These are phyloP conservation scores for Prionailurus bengalensis DNA, from an alignment of 2,113 vertebrate species.

Conservation along the genomic window DNA sequence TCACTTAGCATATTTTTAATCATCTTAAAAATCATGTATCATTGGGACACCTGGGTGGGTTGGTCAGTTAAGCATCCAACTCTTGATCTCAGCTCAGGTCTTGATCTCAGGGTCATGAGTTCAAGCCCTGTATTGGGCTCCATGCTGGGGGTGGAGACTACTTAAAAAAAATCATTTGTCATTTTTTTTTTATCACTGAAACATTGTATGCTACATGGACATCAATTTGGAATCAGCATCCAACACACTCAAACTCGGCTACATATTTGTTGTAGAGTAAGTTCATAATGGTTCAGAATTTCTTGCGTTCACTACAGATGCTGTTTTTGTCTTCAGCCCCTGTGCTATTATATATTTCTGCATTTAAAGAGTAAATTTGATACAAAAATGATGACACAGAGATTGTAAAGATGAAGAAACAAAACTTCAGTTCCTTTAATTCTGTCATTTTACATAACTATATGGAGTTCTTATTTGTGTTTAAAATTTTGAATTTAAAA, in stretches of 20 bases:
- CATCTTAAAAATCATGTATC: neutral
- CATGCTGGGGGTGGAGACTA: too few species aligned
- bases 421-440: neutral
- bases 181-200: neutral
- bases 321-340: neutral
- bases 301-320: neutral
- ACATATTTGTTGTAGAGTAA: constrained; percentile 1
- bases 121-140: too few species aligned
- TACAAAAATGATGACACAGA: neutral
- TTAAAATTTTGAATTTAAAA: constrained; percentile 32
- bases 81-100: too few species aligned
- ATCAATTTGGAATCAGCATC: neutral
- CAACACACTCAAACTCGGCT: neutral
- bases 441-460: constrained; percentile 30
- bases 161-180: neutral
- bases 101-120: too few species aligned
- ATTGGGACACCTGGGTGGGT: neutral
- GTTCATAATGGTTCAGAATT: neutral
- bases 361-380: neutral
- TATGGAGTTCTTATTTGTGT: neutral
- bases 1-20: constrained; percentile 26
- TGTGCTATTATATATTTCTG: neutral
- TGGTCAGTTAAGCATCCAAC: too few species aligned
- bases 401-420: neutral
- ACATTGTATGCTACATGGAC: neutral